A percentile compares a stretch with the other conserved stretches of the same genome.
Evolutionary conservation across 1,140 invertebrate species (phyloP).

Genomic region (Bombyx mandarina): DNA sequence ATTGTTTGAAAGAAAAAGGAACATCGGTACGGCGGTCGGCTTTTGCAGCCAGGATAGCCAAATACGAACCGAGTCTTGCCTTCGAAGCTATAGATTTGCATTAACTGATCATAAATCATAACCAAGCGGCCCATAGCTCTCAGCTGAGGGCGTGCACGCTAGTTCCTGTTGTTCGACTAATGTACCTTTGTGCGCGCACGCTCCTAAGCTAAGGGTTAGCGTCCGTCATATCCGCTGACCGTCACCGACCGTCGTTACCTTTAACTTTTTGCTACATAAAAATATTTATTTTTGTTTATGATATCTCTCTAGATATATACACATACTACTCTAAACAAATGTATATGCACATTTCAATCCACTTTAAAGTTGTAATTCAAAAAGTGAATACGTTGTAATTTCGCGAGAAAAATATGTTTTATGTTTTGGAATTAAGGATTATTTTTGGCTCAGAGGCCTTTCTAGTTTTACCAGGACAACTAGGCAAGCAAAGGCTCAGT

Average conservation of each 20-base stretch:
- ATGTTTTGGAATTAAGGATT: no score
- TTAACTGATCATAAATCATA: constrained; percentile 55
- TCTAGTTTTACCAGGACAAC: no score
- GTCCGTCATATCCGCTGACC: constrained; percentile 20
- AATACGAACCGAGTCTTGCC: constrained; percentile 16
- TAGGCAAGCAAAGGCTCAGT: no score
- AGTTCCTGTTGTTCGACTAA: constrained; percentile 51
- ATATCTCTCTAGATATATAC: no score
- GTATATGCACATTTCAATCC: no score
- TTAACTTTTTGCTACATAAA: neutral
- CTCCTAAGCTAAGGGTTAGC: constrained; percentile 43
- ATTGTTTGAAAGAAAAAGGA: no score
- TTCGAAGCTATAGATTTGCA: constrained; percentile 49
- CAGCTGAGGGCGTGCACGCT: constrained; percentile 25
- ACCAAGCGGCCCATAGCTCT: constrained; percentile 19
- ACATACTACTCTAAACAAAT: no score
- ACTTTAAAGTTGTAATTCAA: no score
- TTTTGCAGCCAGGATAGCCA: constrained; percentile 9
- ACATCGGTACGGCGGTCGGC: no score
- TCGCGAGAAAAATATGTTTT: no score
- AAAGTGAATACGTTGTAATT: no score
- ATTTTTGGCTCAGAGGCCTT: no score
- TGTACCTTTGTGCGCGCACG: constrained; percentile 45
- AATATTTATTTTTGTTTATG: constrained; percentile 1
- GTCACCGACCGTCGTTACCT: constrained; percentile 6